Evolutionary conservation across 2,888 invertebrate genomes (phyloP).

Genomic region (Homarus gammarus): DNA sequence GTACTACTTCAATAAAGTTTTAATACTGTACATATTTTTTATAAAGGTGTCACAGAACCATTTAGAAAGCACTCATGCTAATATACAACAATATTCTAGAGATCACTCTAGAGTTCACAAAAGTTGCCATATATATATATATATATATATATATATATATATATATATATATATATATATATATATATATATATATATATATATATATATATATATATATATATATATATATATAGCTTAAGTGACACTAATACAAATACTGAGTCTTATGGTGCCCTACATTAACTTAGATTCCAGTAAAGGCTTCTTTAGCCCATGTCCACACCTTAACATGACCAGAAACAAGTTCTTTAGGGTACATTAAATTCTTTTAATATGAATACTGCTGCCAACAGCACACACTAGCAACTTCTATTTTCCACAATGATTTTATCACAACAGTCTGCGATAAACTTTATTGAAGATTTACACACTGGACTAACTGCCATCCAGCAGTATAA

Average conservation of each 20-base stretch:
- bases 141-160: too few relatives aligned
- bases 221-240: too few relatives aligned
- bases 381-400: neutral
- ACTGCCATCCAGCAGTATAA: neutral
- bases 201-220: too few relatives aligned
- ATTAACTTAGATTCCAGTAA: conserved; percentile 8
- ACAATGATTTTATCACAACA: neutral
- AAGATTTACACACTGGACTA: conserved; percentile 13
- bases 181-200: too few relatives aligned
- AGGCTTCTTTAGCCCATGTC: conserved; percentile 39
- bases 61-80: neutral
- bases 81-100: neutral
- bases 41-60: neutral
- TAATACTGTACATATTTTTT: neutral
- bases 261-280: neutral
- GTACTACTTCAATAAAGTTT: conserved; percentile 33
- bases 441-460: conserved; percentile 19
- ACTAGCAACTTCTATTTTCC: neutral
- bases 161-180: too few relatives aligned
- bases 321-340: conserved; percentile 48
- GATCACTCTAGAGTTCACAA: neutral
- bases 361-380: conserved; percentile 3
- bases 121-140: neutral
- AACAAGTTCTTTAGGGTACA: conserved; percentile 20
- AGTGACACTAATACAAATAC: neutral